Base-by-base conservation (phyloP, 2,888 invertebrate species). In the Drosophila algonquin region DNA sequence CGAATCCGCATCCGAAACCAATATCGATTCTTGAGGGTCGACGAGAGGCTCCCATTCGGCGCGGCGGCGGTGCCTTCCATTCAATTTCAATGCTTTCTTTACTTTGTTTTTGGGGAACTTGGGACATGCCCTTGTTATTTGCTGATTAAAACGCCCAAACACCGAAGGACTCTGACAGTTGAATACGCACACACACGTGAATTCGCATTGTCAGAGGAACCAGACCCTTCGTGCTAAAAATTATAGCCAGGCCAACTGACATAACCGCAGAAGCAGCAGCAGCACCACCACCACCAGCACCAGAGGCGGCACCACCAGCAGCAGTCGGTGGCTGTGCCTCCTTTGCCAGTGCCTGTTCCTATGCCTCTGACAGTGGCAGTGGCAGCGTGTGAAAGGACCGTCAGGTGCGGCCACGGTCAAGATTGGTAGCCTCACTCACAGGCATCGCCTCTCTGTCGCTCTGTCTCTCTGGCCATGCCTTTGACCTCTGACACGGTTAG, bases 231-330 rank as follows among this genome's bases (percentile, higher is more conserved):
- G 87, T 88, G 86, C 74, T 55, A 80, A 79, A 84, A 84, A 84
- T 88, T 74, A 77, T 80, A 79, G 86, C 60, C 80, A 52, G 65
- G 58, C 75, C 89, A 88, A 89, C 85, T 85, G 89, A 67, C 85
- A 75, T 76, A 81, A 85, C 87, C 85, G 80, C 85, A 54, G 54
- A 51, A 53, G 56, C 63, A 63, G 52, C 18, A 61, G 50, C 7
- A 40, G 6, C 14, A 40, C 6, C 35, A 40, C 14, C 40, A 35
- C 1, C 32, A 32, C 3, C 10, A 32, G 2, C 32, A 32, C 3
- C 32, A 32, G 32, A 10, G 32, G 32, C 32, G 10, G 32, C 6
- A n/a, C 14, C 40, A 40, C 14, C 40, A 40, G 40, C 40, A 40
- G 14, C 40, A 40, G 40, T 40, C 40, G 40, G 40, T 40, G 40